phyloP scores from a whole-genome alignment of 1,140 invertebrate species.

The Dendroctonus valens region DNA sequence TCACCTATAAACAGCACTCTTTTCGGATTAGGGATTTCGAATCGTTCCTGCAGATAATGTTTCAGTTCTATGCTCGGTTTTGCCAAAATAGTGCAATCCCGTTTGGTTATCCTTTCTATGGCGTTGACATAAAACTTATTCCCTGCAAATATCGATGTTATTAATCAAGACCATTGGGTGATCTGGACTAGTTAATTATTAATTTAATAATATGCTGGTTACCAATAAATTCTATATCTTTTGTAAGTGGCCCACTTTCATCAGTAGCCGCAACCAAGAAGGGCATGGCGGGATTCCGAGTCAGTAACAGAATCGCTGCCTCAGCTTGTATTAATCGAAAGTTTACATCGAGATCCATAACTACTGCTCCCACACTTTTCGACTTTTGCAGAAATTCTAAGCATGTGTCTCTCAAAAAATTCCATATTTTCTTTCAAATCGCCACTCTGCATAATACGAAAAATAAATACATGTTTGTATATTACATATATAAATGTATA shows the following conservation, averaged over 20 bases:
- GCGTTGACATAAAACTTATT: conserved; percentile 27
- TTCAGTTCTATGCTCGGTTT: conserved; percentile 30
- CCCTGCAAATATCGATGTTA: conserved; percentile 10
- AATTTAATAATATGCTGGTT: not conserved
- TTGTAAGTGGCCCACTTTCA: conserved; percentile 18
- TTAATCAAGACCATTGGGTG: no score
- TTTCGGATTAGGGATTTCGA: conserved; percentile 17
- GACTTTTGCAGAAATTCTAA: conserved; percentile 18
- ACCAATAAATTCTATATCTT: conserved; percentile 30
- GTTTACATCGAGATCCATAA: conserved; percentile 28
- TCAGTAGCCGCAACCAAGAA: conserved; percentile 29
- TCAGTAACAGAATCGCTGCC: conserved; percentile 23
- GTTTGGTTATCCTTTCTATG: conserved; percentile 19
- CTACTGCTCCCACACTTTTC: conserved; percentile 23
- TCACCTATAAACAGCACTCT: conserved; percentile 29
- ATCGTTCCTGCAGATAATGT: conserved; percentile 20
- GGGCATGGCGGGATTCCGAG: conserved; percentile 15
- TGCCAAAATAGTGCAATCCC: conserved; percentile 13
- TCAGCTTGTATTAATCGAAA: conserved; percentile 25
- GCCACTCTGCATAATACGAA: not conserved
- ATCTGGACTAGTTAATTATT: not conserved
- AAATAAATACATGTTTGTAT: no score
- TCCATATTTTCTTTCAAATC: conserved; percentile 21
- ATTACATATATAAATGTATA: no score
- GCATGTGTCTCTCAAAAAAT: conserved; percentile 13